A percentile compares a stretch with the other conserved stretches of the same genome.
These are phyloP conservation scores for Volucella zonaria DNA, from an alignment of 2,888 invertebrate genomes.

Conservation along the genomic window DNA sequence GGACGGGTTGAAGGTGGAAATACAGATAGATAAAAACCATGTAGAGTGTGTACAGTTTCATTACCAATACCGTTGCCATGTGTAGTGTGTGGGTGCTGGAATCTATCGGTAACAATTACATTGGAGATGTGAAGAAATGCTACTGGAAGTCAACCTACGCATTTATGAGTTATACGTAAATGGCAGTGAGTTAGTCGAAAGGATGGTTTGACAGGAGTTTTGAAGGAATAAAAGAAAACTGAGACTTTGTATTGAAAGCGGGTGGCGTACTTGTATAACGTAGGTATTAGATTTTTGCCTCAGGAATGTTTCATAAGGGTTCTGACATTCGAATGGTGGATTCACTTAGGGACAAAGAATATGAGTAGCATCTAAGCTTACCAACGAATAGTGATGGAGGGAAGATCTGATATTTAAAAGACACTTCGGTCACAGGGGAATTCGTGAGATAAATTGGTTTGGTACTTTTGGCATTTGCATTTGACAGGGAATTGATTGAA, in stretches of 20 bases:
- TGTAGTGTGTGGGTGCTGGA: conserved; percentile 30
- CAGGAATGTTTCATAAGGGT: not conserved
- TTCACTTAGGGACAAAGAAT: too few relatives aligned
- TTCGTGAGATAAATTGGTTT: not conserved
- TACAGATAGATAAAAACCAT: not conserved
- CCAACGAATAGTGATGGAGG: not conserved
- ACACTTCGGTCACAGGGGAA: not conserved
- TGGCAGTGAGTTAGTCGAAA: not conserved
- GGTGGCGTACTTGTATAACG: not conserved
- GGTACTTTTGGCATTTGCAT: not conserved
- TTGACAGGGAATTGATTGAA: conserved; percentile 22
- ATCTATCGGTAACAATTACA: conserved; percentile 64
- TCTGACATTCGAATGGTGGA: not conserved
- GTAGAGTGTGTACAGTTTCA: conserved; percentile 22
- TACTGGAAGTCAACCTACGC: conserved; percentile 28
- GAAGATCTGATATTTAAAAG: not conserved
- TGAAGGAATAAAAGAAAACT: conserved; percentile 2
- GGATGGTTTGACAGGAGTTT: conserved; percentile 22
- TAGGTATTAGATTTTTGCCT: not conserved
- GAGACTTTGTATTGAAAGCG: conserved; percentile 3
- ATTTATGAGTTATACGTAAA: not conserved
- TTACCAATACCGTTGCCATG: conserved; percentile 13
- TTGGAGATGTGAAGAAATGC: conserved; percentile 35
- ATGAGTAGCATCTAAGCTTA: not conserved
- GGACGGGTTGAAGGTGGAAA: not conserved